Percentiles rank a stretch among this genome's conserved stretches.
phyloP scores from a whole-genome alignment of 2,797 vertebrate genomes.

The Melanotaenia pygmaea region DNA sequence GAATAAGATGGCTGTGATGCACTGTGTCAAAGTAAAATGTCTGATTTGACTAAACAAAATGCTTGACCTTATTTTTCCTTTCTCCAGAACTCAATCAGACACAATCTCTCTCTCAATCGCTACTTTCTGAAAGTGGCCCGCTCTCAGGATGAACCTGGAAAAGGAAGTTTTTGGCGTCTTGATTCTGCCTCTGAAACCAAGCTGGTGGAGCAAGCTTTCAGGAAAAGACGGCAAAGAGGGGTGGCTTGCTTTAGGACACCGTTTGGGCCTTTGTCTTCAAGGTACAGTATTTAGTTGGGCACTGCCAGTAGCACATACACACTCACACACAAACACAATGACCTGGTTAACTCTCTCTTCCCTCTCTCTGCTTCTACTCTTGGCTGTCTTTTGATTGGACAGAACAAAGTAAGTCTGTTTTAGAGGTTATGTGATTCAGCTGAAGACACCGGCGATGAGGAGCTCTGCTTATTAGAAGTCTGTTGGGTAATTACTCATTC shows the following conservation, averaged over 20 bases:
- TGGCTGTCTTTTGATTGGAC: slow-evolving; percentile 75
- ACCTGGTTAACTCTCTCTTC: slow-evolving; percentile 52
- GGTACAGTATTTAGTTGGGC: slow-evolving; percentile 73
- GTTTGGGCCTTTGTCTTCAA: slow-evolving; percentile 96
- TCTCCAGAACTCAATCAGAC: slow-evolving; percentile 95
- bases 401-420: slow-evolving; percentile 84
- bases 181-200: slow-evolving; percentile 96
- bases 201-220: slow-evolving; percentile 97
- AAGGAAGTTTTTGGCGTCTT: slow-evolving; percentile 98
- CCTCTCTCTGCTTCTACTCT: slow-evolving; percentile 72
- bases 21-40: neutral
- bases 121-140: slow-evolving; percentile 99
- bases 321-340: slow-evolving; percentile 1
- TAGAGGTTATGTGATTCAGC: slow-evolving; percentile 37
- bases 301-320: neutral
- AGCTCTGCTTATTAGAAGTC: slow-evolving; percentile 14
- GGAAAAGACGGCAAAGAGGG: slow-evolving; percentile 95
- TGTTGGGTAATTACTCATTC: slow-evolving; percentile 6
- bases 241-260: slow-evolving; percentile 98
- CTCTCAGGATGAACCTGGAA: slow-evolving; percentile 98
- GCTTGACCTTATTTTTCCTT: neutral
- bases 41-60: slow-evolving; percentile 1
- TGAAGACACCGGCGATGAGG: slow-evolving; percentile 8
- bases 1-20: neutral
- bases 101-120: slow-evolving; percentile 98